phyloP scores from a whole-genome alignment of 1,140 invertebrate genomes.

The Hylaeus anthracinus region DNA sequence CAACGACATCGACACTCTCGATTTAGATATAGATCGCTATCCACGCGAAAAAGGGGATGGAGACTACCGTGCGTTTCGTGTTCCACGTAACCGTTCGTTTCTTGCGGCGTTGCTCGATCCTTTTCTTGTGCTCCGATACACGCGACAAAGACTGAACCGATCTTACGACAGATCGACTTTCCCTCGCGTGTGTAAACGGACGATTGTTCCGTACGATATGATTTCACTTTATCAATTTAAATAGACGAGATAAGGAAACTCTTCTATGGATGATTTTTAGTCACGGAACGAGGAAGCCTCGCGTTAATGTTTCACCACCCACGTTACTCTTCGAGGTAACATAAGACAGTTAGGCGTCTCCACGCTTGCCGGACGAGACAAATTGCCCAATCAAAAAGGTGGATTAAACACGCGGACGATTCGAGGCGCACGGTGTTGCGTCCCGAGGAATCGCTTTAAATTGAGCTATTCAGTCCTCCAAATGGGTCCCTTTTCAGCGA shows the following conservation, averaged over 20 bases:
- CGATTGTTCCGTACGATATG: neutral
- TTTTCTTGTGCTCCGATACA: neutral
- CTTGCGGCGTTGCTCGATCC: neutral
- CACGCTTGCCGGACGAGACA: constrained; percentile 78
- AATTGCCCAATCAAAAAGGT: constrained; percentile 81
- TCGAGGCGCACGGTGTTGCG: constrained; percentile 55
- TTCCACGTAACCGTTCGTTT: neutral
- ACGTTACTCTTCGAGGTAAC: constrained; percentile 55
- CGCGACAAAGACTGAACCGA: neutral
- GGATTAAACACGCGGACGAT: constrained; percentile 72
- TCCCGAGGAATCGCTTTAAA: constrained; percentile 71
- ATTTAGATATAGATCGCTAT: no score
- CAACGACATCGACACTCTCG: neutral
- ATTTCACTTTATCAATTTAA: neutral
- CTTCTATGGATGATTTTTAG: no score
- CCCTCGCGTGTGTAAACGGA: constrained; percentile 6
- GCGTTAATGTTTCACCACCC: constrained; percentile 54
- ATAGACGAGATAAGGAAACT: no score
- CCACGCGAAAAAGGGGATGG: no score
- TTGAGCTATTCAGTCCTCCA: constrained; percentile 70
- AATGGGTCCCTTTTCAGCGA: constrained; percentile 48
- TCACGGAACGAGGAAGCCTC: constrained; percentile 30
- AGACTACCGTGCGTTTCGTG: no score
- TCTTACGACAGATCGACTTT: constrained; percentile 37
- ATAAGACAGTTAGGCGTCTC: constrained; percentile 66